Conservation (phyloP, 1,140 invertebrate species). For the Lordiphosa clarofinis region DNA sequence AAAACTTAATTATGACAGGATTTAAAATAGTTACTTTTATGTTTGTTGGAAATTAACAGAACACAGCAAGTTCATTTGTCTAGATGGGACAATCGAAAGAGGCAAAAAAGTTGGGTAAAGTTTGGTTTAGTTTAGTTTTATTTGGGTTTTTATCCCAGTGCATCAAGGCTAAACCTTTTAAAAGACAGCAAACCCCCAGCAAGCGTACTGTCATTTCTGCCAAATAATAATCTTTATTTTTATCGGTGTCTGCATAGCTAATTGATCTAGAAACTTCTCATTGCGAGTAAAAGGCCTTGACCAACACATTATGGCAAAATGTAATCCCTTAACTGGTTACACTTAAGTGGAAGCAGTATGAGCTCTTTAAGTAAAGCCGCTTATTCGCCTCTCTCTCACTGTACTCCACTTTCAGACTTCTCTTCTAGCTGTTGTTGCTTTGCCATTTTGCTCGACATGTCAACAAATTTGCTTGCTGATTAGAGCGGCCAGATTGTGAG, state of each 20-base stretch:
- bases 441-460: slow-evolving; percentile 43
- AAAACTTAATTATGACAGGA: slow-evolving; percentile 14
- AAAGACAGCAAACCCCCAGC: too few relatives aligned
- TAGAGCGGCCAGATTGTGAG: slow-evolving; percentile 45
- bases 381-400: slow-evolving; percentile 13
- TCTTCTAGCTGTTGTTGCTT: slow-evolving; percentile 19
- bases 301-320: neutral
- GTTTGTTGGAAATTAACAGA: slow-evolving; percentile 5
- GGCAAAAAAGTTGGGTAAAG: slow-evolving; percentile 4
- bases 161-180: too few relatives aligned
- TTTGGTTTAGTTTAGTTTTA: too few relatives aligned
- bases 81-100: slow-evolving; percentile 8
- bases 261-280: too few relatives aligned
- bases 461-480: slow-evolving; percentile 61
- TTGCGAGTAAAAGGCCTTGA: too few relatives aligned
- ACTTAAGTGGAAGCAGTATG: neutral
- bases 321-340: slow-evolving; percentile 10
- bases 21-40: slow-evolving; percentile 10
- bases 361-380: slow-evolving; percentile 6
- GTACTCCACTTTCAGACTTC: neutral
- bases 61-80: slow-evolving; percentile 7
- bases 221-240: too few relatives aligned
- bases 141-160: too few relatives aligned
- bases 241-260: too few relatives aligned
- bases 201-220: too few relatives aligned